A percentile compares a stretch with the other conserved stretches of the same genome.
These are phyloP conservation scores for Ditylenchus dipsaci DNA, from an alignment of 1,140 invertebrate genomes.

Conservation along the genomic window DNA sequence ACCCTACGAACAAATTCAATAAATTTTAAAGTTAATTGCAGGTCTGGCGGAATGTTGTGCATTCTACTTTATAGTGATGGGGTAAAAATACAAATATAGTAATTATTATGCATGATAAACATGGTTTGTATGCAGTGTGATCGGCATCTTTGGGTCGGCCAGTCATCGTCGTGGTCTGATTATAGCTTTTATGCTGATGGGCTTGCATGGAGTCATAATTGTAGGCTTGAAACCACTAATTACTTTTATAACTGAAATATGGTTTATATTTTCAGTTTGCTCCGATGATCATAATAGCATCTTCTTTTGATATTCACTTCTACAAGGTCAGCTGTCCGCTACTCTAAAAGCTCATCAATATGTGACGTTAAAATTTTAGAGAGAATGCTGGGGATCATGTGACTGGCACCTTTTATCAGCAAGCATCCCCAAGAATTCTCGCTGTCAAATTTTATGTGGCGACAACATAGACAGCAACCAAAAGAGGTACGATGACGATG, in stretches of 20 bases:
- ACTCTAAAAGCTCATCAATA: too few relatives aligned
- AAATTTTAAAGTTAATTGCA: background rate
- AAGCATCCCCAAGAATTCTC: slow-evolving; percentile 37
- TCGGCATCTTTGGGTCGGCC: slow-evolving; percentile 46
- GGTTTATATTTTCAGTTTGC: slow-evolving; percentile 36
- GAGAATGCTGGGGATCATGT: slow-evolving; percentile 48
- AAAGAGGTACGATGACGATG: slow-evolving; percentile 26
- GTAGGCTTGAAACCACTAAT: too few relatives aligned
- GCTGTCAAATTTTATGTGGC: slow-evolving; percentile 48
- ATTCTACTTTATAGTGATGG: slow-evolving; percentile 43
- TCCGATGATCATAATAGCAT: slow-evolving; percentile 45
- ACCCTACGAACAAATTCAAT: too few relatives aligned
- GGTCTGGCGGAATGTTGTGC: slow-evolving; percentile 42
- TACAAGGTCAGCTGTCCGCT: too few relatives aligned
- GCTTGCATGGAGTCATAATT: slow-evolving; percentile 21
- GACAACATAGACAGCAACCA: slow-evolving; percentile 40
- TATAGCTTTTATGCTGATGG: slow-evolving; percentile 45
- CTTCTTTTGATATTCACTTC: slow-evolving; percentile 51
- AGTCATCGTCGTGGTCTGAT: slow-evolving; percentile 45
- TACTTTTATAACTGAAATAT: too few relatives aligned
- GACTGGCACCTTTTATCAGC: slow-evolving; percentile 48
- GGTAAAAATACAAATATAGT: slow-evolving; percentile 16
- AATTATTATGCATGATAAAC: too few relatives aligned
- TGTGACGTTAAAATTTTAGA: too few relatives aligned
- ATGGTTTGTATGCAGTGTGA: slow-evolving; percentile 24